phyloP scores from a whole-genome alignment of 2,113 vertebrate species.

The Mobula hypostoma region DNA sequence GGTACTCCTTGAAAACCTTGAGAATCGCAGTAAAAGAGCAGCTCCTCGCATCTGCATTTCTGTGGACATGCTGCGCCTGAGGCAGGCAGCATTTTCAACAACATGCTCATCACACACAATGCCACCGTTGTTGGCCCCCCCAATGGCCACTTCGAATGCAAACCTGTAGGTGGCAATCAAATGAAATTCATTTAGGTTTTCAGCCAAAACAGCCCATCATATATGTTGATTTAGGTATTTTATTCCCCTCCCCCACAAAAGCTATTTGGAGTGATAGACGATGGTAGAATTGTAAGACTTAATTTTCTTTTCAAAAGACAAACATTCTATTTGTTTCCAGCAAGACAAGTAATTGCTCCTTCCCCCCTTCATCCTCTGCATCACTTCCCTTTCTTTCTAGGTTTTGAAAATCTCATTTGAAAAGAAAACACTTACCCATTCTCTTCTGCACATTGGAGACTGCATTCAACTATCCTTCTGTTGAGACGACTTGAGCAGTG shows the following conservation, averaged over 20 bases:
- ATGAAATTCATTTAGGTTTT: slow-evolving; percentile 33
- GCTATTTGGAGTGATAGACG: neutral
- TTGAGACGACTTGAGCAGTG: slow-evolving; percentile 76
- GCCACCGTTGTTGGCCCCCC: slow-evolving; percentile 96
- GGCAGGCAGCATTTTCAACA: slow-evolving; percentile 89
- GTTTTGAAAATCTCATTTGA: slow-evolving; percentile 41
- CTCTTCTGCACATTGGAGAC: slow-evolving; percentile 98
- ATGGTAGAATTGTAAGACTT: neutral
- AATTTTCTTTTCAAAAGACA: slow-evolving; percentile 6
- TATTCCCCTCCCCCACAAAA: slow-evolving; percentile 16
- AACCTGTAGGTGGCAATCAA: slow-evolving; percentile 72
- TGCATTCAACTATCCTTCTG: slow-evolving; percentile 97
- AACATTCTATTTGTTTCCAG: neutral
- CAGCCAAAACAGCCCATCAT: slow-evolving; percentile 32
- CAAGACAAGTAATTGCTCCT: neutral
- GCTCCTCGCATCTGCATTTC: slow-evolving; percentile 99
- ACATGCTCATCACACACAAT: slow-evolving; percentile 96
- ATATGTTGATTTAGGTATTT: slow-evolving; percentile 17
- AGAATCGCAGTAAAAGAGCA: slow-evolving; percentile 99
- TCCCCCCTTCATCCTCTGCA: neutral
- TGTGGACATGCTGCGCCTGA: slow-evolving; percentile 97
- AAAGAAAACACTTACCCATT: slow-evolving; percentile 95
- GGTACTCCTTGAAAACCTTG: slow-evolving; percentile 94
- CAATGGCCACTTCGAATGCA: slow-evolving; percentile 99
- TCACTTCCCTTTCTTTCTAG: neutral